Base-by-base conservation (phyloP, 2,113 vertebrate species). In the Cairina moschata region DNA sequence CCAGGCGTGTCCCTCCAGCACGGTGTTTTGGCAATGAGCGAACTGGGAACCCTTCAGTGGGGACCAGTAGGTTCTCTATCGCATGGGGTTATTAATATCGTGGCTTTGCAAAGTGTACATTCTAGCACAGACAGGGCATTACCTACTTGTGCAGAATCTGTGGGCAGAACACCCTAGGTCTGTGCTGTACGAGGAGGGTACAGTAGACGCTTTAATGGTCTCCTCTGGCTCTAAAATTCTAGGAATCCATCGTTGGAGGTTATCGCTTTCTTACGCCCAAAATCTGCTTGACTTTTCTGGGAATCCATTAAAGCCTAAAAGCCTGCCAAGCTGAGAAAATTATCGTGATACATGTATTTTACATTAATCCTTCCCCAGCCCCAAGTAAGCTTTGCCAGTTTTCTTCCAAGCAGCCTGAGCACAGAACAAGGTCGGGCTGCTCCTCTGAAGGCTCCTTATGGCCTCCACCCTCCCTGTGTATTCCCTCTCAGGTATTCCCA, bases 391-490 rank as follows among this genome's bases (percentile, higher is more conserved):
- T 32, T 72, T 56, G 62, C 17, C 21, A 25, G 36, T 69, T 88
- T 44, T 52, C 34, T 88, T 71, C 59, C 0, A 0, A 78, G 60
- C 18, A 81, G 38, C 26, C 7, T 44, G 25, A 83, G 25, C 68
- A 62, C 74, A 22, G 15, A 73, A n/a, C 75, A 54, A 0, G 2
- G 59, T 50, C 10, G 13, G 31, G 56, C 17, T 81, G 42, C 56
- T 87, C 26, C 52, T 59, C 44, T 29, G 18, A 0, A 3, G 2
- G 48, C 14, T 73, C 13, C 5, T 7, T n/a, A 16, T 8, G 31
- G 38, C 32, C 38, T 60, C 3, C 15, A 3, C 5, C 0, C 3
- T 56, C 18, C 7, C 17, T 1, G 0, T 0, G 9, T 48, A 25
- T 31, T 67, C 18, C 2, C 25, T 90, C 46, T 76, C 38, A 58